Evolutionary conservation across 2,888 invertebrate genomes (phyloP).

Genomic region (Acleris cristana): DNA sequence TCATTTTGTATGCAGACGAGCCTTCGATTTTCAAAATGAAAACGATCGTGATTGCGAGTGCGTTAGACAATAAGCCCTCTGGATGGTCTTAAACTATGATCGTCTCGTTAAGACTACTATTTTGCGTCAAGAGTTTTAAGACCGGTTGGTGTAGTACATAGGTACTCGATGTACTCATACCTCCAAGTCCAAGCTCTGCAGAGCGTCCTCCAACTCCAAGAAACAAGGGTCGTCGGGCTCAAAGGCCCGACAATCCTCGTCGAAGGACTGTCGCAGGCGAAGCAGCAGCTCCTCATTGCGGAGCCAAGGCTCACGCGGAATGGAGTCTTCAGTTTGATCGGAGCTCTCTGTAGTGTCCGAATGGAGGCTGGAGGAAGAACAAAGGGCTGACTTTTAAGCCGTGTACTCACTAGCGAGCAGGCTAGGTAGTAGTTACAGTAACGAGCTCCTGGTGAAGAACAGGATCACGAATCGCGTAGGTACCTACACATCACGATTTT

Average conservation of each 20-base stretch:
- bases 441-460: too few species aligned
- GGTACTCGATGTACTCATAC: neutral
- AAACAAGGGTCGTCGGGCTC: conserved; percentile 65
- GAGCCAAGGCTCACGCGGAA: conserved; percentile 43
- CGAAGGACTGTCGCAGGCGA: conserved; percentile 65
- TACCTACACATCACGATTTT: too few species aligned
- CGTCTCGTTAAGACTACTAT: too few species aligned
- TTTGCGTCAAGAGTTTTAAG: neutral
- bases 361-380: conserved; percentile 49
- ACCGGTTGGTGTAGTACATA: neutral
- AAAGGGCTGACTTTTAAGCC: neutral
- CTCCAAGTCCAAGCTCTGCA: conserved; percentile 56
- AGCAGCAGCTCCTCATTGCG: conserved; percentile 59
- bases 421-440: too few species aligned
- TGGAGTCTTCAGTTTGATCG: conserved; percentile 44
- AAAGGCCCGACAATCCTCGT: conserved; percentile 69
- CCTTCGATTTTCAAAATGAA: too few species aligned
- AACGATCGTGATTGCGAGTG: too few species aligned
- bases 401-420: too few species aligned
- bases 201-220: conserved; percentile 60
- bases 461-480: too few species aligned
- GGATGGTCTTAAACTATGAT: too few species aligned
- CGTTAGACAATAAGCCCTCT: too few species aligned
- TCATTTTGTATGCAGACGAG: too few species aligned
- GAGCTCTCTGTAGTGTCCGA: conserved; percentile 42